phyloP scores from a whole-genome alignment of 2,888 invertebrate genomes.

The Coleophora flavipennella region DNA sequence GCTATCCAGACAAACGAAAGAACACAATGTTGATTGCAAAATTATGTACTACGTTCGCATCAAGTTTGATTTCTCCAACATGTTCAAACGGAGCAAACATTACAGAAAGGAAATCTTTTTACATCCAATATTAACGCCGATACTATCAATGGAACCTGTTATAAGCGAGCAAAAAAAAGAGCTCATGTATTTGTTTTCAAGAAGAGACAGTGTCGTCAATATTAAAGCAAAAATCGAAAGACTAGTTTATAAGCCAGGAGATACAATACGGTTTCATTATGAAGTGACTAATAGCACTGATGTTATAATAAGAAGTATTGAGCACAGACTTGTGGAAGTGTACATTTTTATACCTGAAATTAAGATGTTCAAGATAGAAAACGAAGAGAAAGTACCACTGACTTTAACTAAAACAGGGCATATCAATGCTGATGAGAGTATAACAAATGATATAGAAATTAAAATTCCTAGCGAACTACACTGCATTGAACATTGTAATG shows the following conservation, averaged over 20 bases:
- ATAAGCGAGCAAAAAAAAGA: conserved; percentile 17
- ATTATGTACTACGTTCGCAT: conserved; percentile 21
- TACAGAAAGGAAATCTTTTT: conserved; percentile 21
- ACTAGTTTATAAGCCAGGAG: conserved; percentile 15
- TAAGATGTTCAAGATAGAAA: neutral
- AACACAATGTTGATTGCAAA: conserved; percentile 12
- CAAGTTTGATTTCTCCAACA: conserved; percentile 19
- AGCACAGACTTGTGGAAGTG: conserved; percentile 15
- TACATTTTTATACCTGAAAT: conserved; percentile 9
- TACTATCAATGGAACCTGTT: conserved; percentile 12
- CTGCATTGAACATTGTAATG: conserved; percentile 10
- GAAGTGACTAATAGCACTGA: conserved; percentile 18
- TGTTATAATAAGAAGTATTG: conserved; percentile 11
- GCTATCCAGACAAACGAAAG: conserved; percentile 1
- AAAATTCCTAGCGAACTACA: conserved; percentile 8
- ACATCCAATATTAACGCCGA: conserved; percentile 15
- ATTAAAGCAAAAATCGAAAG: conserved; percentile 17
- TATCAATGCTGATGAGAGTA: conserved; percentile 10
- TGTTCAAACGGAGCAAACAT: conserved; percentile 16
- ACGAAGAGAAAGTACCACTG: neutral
- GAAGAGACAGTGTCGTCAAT: conserved; percentile 14
- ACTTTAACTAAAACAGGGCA: conserved; percentile 10
- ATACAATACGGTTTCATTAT: conserved; percentile 14
- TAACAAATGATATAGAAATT: conserved; percentile 10
- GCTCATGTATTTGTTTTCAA: conserved; percentile 15